Evolutionary conservation across 2,797 vertebrate species (phyloP).

Genomic region (Melanotaenia nigrans): DNA sequence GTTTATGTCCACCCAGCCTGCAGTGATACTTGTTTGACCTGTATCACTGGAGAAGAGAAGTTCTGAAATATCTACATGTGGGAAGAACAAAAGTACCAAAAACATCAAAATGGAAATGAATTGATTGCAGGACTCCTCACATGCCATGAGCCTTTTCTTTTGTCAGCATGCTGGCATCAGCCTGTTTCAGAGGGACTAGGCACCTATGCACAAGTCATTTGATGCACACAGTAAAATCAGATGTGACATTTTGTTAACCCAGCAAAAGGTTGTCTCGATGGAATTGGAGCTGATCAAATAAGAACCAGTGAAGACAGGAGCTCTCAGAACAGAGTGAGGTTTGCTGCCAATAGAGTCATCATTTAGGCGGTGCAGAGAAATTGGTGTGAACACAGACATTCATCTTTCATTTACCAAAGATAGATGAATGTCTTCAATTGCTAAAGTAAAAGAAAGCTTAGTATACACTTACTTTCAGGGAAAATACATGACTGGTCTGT

Average conservation of each 20-base stretch:
- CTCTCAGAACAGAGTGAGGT: slow-evolving; percentile 18
- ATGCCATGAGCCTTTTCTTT: slow-evolving; percentile 16
- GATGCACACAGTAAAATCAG: slow-evolving; percentile 62
- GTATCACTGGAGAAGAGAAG: too few relatives aligned
- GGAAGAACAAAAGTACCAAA: not conserved
- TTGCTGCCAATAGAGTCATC: slow-evolving; percentile 36
- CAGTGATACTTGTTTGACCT: not conserved
- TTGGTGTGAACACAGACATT: slow-evolving; percentile 8
- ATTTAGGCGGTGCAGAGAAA: slow-evolving; percentile 28
- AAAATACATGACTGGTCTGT: not conserved
- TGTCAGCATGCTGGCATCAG: slow-evolving; percentile 33
- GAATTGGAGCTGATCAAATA: slow-evolving; percentile 65
- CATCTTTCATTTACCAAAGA: slow-evolving; percentile 12
- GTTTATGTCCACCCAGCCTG: not conserved
- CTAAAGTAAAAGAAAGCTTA: slow-evolving; percentile 1
- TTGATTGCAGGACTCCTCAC: slow-evolving; percentile 1
- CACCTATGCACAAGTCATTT: slow-evolving; percentile 48
- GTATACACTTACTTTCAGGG: not conserved
- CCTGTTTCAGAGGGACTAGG: slow-evolving; percentile 45
- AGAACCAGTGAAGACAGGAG: slow-evolving; percentile 28
- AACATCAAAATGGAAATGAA: not conserved
- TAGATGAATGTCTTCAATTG: not conserved
- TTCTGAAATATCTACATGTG: not conserved
- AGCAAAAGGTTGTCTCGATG: slow-evolving; percentile 62
- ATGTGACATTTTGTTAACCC: slow-evolving; percentile 75